These are phyloP conservation scores for Trichechus manatus DNA, from an alignment of 2,113 vertebrate genomes.

Conservation along the genomic window DNA sequence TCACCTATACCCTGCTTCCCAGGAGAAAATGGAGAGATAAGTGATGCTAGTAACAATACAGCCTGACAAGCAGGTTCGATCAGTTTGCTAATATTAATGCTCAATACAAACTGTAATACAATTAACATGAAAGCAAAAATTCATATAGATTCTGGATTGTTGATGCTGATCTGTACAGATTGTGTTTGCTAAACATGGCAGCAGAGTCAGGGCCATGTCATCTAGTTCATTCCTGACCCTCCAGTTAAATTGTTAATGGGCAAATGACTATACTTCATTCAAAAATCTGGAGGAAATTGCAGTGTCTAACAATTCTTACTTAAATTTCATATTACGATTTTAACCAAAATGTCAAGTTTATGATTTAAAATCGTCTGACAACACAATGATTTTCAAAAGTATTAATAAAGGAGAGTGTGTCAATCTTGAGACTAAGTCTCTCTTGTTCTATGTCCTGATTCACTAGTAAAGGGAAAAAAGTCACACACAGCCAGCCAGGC, in stretches of 20 bases:
- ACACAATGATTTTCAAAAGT: not conserved
- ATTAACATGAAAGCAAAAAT: not conserved
- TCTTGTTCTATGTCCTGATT: not conserved
- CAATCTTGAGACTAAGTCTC: not conserved
- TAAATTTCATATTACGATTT: not conserved
- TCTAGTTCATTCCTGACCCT: not conserved
- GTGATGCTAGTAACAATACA: not conserved
- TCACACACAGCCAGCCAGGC: not conserved
- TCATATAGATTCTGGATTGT: not conserved
- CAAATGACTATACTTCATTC: not conserved
- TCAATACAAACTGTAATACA: not conserved
- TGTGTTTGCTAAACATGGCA: not conserved
- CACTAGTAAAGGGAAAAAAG: not conserved
- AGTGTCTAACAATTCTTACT: not conserved
- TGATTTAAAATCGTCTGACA: not conserved
- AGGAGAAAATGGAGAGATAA: not conserved
- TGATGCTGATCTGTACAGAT: not conserved
- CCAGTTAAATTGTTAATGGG: not conserved
- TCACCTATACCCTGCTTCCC: not conserved
- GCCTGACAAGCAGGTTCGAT: not conserved
- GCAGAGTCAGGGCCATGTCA: not conserved
- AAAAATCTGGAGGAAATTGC: not conserved
- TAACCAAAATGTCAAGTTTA: conserved; percentile 46
- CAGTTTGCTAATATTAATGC: conserved; percentile 5
- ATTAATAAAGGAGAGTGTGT: not conserved